A percentile compares a stretch with the other conserved stretches of the same genome.
phyloP scores from a whole-genome alignment of 1,140 invertebrate genomes.

The Brachystomella parvula region DNA sequence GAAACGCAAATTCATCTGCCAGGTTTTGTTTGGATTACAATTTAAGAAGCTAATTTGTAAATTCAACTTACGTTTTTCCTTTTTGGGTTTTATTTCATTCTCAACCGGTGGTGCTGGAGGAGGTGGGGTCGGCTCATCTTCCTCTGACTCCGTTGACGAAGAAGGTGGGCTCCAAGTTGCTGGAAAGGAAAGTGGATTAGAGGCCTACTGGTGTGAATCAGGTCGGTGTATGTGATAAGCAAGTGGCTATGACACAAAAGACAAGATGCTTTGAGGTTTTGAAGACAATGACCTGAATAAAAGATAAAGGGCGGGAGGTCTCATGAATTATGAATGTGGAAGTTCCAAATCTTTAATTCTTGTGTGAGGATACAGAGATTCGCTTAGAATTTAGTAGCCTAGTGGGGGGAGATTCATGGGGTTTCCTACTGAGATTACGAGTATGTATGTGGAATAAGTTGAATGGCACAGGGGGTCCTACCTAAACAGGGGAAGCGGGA shows the following conservation, averaged over 20 bases:
- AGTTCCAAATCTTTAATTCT: background rate
- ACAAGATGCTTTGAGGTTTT: background rate
- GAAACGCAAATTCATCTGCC: no score
- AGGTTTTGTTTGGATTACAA: no score
- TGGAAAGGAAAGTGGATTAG: background rate
- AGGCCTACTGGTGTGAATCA: background rate
- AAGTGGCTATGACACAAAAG: background rate
- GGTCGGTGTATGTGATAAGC: no score
- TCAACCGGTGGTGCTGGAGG: slow-evolving; percentile 18
- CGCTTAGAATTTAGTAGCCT: background rate
- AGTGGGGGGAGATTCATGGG: background rate
- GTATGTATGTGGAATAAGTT: background rate
- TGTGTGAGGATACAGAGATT: background rate
- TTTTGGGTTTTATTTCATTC: background rate
- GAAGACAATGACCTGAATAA: background rate
- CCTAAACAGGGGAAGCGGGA: background rate
- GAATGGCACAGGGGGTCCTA: slow-evolving; percentile 5
- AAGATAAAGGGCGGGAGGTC: slow-evolving; percentile 1
- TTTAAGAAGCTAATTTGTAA: no score
- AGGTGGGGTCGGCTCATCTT: slow-evolving; percentile 30
- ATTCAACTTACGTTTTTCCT: slow-evolving; percentile 17
- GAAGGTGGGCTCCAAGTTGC: slow-evolving; percentile 9
- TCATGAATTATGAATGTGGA: background rate
- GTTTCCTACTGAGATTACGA: background rate
- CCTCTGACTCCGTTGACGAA: slow-evolving; percentile 32